Conservation (phyloP, 2,888 invertebrate genomes). For the Drosophila nr. fundita region DNA sequence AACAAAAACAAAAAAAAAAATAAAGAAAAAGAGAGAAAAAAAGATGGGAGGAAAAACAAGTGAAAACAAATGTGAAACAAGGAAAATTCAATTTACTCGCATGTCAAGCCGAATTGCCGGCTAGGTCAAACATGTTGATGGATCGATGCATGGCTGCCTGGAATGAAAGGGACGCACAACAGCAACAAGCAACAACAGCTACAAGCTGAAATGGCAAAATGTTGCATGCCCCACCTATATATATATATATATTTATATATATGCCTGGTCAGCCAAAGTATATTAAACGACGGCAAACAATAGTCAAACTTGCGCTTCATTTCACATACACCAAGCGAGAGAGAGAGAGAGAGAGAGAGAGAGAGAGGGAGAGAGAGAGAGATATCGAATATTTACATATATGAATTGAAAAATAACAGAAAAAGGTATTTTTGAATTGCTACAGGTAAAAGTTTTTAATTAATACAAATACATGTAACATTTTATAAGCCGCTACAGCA, state of each 20-base stretch:
- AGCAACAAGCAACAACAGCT: conserved; percentile 22
- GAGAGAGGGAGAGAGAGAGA: background rate
- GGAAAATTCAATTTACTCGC: conserved; percentile 82
- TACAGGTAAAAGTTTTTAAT: conserved; percentile 81
- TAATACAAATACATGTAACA: conserved; percentile 82
- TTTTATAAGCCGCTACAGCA: conserved; percentile 76
- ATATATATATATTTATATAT: background rate
- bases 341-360: background rate
- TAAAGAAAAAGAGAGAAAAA: conserved; percentile 20
- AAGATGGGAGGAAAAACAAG: conserved; percentile 58
- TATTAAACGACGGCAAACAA: conserved; percentile 60
- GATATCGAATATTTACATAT: conserved; percentile 31
- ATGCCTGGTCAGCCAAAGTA: conserved; percentile 8
- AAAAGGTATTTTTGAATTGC: conserved; percentile 52
- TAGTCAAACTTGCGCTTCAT: conserved; percentile 59
- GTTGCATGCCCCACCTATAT: conserved; percentile 60
- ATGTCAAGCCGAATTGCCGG: conserved; percentile 81
- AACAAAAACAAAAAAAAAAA: conserved; percentile 23
- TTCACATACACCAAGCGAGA: background rate
- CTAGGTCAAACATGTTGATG: conserved; percentile 81
- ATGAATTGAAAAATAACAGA: conserved; percentile 50
- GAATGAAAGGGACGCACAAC: conserved; percentile 58
- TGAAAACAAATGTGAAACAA: conserved; percentile 78
- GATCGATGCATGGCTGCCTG: conserved; percentile 55
- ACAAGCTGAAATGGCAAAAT: conserved; percentile 74